These are phyloP conservation scores for Notodonta ziczac DNA, from an alignment of 2,888 invertebrate species.

Conservation along the genomic window DNA sequence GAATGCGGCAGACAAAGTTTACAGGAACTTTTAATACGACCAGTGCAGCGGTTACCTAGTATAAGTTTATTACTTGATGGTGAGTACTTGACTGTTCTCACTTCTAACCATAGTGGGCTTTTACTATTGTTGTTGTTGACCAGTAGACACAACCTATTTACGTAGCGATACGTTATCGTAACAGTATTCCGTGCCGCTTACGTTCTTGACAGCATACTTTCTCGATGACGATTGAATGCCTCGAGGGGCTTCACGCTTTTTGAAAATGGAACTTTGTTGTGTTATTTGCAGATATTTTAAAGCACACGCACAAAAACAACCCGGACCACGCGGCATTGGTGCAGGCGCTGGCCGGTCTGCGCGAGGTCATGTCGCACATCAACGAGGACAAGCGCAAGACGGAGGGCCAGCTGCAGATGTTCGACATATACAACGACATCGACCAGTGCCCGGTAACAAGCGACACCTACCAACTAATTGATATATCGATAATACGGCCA, in stretches of 20 bases:
- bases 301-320: conserved; percentile 95
- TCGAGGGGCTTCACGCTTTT: too few species aligned
- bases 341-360: conserved; percentile 93
- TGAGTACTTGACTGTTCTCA: conserved; percentile 64
- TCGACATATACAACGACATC: conserved; percentile 99
- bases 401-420: conserved; percentile 97
- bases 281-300: conserved; percentile 90
- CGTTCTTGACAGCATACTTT: too few species aligned
- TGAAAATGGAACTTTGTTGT: neutral
- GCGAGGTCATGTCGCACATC: conserved; percentile 97
- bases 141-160: too few species aligned
- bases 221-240: too few species aligned
- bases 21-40: conserved; percentile 97
- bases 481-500: too few species aligned
- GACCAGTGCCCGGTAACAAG: conserved; percentile 95
- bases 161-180: too few species aligned
- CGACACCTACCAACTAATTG: neutral
- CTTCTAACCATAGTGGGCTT: neutral
- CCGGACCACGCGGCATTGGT: conserved; percentile 94
- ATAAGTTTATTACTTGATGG: conserved; percentile 97
- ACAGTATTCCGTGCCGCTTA: too few species aligned
- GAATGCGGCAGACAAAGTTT: conserved; percentile 98
- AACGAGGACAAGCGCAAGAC: conserved; percentile 99
- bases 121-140: too few species aligned
- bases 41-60: conserved; percentile 98